Base-by-base conservation (phyloP, 2,888 invertebrate species). In the Dasysyrphus albostriatus region DNA sequence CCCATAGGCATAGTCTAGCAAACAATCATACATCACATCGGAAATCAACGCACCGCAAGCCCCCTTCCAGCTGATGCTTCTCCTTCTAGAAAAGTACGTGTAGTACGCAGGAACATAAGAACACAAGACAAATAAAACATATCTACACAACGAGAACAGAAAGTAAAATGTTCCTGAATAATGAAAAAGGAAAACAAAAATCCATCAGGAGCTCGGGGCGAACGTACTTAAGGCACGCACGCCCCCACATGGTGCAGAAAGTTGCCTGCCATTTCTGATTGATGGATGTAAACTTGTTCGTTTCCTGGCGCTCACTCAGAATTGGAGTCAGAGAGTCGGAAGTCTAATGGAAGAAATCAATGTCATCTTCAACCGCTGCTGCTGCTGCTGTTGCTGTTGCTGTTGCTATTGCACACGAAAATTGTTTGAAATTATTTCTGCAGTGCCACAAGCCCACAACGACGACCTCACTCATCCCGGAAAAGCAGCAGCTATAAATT, bases 161-260 rank as follows among this genome's bases (percentile, higher is more conserved):
- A 84, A 75, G 65, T 59, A 80, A 76, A 81, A 75, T 51, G 67
- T 67, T 76, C 32, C 61, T 76, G 76, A 84, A 84, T 84, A 84
- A 84, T 80, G 76, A 54, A 84, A 81, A 72, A 81, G 65, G 54
- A 76, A 73, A 85, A 85, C 76, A 85, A 77, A 78, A 77, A 81
- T 69, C 61, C 75, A 67, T 76, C 80, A 44, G 39, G n/a, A 24
- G 29, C 67, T 19, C 44, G 47, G 56, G 59, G 69, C 56, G n/a
- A 72, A 54, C 65, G 79, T 73, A 51, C 69, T 75, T 59, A 42
- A 54, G 63, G 70, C 83, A 81, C 69, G 73, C 76, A 72, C 80
- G 75, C 65, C 75, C 58, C 58, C 83, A 61, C 82, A 56, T 59
- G 49, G 59, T 16, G 47, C 39, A 63, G 49, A 70, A 70, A 69